Percentiles rank a stretch among this genome's conserved stretches.
Evolutionary conservation across 2,113 vertebrate genomes (phyloP).

Genomic region (Scophthalmus maximus): DNA sequence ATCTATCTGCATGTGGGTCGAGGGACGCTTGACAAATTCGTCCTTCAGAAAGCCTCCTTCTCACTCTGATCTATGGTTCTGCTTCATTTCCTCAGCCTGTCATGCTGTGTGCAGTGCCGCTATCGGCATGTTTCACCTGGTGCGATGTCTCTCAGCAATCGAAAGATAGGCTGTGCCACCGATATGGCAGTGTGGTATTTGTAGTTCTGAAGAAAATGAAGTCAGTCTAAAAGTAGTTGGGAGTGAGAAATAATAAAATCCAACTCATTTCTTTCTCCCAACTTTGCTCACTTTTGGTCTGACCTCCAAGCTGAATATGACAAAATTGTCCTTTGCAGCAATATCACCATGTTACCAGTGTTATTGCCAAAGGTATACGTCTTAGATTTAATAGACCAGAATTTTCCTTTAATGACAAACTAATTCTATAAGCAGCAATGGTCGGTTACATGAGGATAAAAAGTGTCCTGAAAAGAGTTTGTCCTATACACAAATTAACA

Average conservation of each 20-base stretch:
- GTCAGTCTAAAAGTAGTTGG: background rate
- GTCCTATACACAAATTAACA: background rate
- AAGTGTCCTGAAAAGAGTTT: too few relatives aligned
- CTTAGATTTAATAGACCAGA: too few relatives aligned
- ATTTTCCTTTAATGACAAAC: background rate
- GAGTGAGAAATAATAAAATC: background rate
- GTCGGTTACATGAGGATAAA: background rate
- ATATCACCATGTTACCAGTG: too few relatives aligned
- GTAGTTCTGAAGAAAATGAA: conserved; percentile 37
- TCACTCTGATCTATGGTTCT: conserved; percentile 71
- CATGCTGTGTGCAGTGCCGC: conserved; percentile 49
- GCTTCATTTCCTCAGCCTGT: conserved; percentile 71
- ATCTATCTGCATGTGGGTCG: conserved; percentile 83
- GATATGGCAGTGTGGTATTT: conserved; percentile 43
- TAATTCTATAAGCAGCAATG: background rate
- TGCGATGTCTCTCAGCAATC: conserved; percentile 10
- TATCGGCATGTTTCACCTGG: conserved; percentile 62
- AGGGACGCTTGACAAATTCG: conserved; percentile 76
- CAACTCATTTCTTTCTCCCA: too few relatives aligned
- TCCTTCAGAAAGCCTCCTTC: conserved; percentile 73
- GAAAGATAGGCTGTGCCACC: conserved; percentile 11
- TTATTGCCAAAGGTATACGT: too few relatives aligned
- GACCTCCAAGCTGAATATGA: too few relatives aligned
- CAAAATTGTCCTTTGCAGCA: too few relatives aligned
- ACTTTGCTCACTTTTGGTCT: too few relatives aligned